These are phyloP conservation scores for Heliconius melpomene DNA, from an alignment of 1,140 invertebrate species.

Conservation along the genomic window DNA sequence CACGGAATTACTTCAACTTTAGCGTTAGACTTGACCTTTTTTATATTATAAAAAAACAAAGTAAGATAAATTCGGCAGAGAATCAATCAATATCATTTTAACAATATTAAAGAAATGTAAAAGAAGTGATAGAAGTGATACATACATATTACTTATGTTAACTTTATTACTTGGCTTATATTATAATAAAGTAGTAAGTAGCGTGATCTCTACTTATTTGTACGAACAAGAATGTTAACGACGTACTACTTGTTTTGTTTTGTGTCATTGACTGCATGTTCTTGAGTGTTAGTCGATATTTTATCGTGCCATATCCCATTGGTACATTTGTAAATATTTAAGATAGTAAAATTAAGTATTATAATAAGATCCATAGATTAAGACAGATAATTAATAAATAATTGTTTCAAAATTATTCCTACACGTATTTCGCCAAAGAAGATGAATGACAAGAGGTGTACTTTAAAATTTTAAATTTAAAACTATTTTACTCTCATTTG, in stretches of 20 bases:
- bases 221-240: no score
- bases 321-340: slow-evolving; percentile 64
- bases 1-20: no score
- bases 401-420: slow-evolving; percentile 49
- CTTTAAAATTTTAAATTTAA: slow-evolving; percentile 45
- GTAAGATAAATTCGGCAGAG: no score
- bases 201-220: no score
- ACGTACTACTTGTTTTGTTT: background rate
- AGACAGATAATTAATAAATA: slow-evolving; percentile 1
- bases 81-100: no score
- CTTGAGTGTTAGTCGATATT: slow-evolving; percentile 23
- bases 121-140: no score
- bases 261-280: slow-evolving; percentile 21
- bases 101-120: no score
- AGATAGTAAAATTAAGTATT: slow-evolving; percentile 43
- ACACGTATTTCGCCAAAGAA: slow-evolving; percentile 67
- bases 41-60: no score
- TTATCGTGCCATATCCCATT: slow-evolving; percentile 47
- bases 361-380: background rate
- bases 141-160: no score
- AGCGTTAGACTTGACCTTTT: no score
- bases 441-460: slow-evolving; percentile 45
- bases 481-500: slow-evolving; percentile 33
- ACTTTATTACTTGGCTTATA: no score
- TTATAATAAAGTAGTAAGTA: no score